Conservation (phyloP, 2,797 vertebrate genomes). For the Alfaro cultratus region DNA sequence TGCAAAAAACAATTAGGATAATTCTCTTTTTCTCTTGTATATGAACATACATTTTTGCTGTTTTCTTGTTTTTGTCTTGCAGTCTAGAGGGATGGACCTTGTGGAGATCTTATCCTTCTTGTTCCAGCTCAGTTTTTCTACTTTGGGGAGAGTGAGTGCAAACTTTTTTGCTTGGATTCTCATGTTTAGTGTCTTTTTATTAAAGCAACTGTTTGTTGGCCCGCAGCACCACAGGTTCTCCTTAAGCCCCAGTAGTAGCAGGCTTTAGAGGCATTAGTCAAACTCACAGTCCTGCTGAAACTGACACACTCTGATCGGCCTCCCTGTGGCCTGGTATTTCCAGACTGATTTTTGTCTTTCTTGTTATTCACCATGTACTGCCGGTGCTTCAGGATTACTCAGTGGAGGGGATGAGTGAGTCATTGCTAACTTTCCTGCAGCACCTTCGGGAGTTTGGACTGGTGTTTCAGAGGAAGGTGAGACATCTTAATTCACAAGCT, state of each 20-base stretch:
- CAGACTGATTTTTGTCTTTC: neutral
- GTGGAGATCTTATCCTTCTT: constrained; percentile 94
- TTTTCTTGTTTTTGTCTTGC: constrained; percentile 19
- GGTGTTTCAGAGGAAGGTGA: constrained; percentile 94
- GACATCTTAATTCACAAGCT: neutral
- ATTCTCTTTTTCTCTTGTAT: neutral
- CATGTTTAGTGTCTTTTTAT: neutral
- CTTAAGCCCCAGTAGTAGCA: neutral
- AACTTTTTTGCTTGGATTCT: neutral
- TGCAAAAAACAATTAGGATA: neutral
- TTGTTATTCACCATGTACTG: neutral
- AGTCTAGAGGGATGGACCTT: constrained; percentile 93
- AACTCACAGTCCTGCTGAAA: neutral
- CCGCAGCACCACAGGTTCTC: neutral
- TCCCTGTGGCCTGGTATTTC: neutral
- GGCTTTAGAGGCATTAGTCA: no score
- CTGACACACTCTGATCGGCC: neutral
- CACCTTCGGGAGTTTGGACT: constrained; percentile 93
- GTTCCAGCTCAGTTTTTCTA: constrained; percentile 95
- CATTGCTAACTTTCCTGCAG: constrained; percentile 90
- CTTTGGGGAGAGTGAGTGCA: constrained; percentile 88
- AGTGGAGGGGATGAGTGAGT: constrained; percentile 94
- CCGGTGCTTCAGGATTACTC: constrained; percentile 87
- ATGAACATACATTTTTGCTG: neutral
- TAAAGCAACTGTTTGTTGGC: neutral